phyloP scores from a whole-genome alignment of 1,140 invertebrate species.

The Meloidogyne exigua region DNA sequence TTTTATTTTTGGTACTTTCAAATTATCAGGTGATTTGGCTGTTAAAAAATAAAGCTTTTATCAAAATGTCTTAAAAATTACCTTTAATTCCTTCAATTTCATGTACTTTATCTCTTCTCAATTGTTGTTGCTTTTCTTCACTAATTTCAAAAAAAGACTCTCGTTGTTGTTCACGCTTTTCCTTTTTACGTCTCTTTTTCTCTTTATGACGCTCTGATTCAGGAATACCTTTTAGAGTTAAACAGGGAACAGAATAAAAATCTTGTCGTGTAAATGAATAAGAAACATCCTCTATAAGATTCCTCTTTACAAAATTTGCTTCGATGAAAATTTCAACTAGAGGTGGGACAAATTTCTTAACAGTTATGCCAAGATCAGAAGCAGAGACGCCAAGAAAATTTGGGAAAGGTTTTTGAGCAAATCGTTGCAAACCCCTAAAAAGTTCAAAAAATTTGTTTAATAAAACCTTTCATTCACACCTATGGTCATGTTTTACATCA shows the following conservation, averaged over 20 bases:
- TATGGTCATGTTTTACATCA: constrained; percentile 3
- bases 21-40: background rate
- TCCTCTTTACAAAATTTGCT: background rate
- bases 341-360: constrained; percentile 12
- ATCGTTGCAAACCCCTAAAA: background rate
- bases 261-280: constrained; percentile 8
- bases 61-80: background rate
- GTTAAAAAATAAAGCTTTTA: background rate
- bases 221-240: background rate
- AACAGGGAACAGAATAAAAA: background rate
- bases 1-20: background rate
- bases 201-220: constrained; percentile 3
- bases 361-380: constrained; percentile 9
- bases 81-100: constrained; percentile 10
- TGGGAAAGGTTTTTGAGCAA: constrained; percentile 14
- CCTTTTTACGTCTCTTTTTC: constrained; percentile 15
- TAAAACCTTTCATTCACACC: background rate
- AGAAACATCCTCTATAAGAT: too few relatives aligned
- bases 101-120: background rate
- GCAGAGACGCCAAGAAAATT: constrained; percentile 13
- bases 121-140: background rate
- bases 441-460: background rate
- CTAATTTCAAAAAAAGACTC: background rate
- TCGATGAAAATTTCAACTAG: background rate
- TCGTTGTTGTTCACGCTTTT: constrained; percentile 18